phyloP scores from a whole-genome alignment of 1,140 invertebrate species.

The Drosophila parvula region DNA sequence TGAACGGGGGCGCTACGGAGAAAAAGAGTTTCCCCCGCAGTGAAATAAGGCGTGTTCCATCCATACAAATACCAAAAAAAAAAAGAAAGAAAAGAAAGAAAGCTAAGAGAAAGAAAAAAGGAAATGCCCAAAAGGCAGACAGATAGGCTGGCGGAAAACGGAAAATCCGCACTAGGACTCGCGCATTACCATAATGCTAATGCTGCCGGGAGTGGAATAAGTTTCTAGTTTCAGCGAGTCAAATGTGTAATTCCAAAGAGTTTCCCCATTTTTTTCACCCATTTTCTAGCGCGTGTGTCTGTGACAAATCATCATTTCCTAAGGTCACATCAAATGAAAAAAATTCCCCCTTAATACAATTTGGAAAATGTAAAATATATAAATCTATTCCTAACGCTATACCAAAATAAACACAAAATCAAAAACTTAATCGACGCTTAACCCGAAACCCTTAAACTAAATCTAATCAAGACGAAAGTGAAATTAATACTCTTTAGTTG shows the following conservation, averaged over 20 bases:
- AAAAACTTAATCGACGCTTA: conserved; percentile 45
- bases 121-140: conserved; percentile 55
- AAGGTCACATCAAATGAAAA: conserved; percentile 20
- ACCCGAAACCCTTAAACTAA: conserved; percentile 14
- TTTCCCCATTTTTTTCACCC: conserved; percentile 5
- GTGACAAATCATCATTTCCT: conserved; percentile 52
- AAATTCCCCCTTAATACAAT: conserved; percentile 17
- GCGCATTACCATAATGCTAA: conserved; percentile 68
- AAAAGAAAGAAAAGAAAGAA: conserved; percentile 10
- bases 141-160: conserved; percentile 55
- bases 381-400: conserved; percentile 32
- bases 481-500: conserved; percentile 34
- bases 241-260: conserved; percentile 11
- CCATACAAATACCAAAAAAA: conserved; percentile 20
- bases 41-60: conserved; percentile 68
- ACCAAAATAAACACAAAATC: conserved; percentile 32
- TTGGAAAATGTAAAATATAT: conserved; percentile 39
- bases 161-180: conserved; percentile 48
- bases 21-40: conserved; percentile 34
- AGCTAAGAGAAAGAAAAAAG: conserved; percentile 14
- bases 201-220: conserved; percentile 47
- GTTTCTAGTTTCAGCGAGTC: conserved; percentile 6
- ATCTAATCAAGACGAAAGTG: conserved; percentile 15
- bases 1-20: conserved; percentile 11
- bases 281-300: conserved; percentile 51